These are phyloP conservation scores for Drosophila infuscata DNA, from an alignment of 2,888 invertebrate species.

Conservation along the genomic window DNA sequence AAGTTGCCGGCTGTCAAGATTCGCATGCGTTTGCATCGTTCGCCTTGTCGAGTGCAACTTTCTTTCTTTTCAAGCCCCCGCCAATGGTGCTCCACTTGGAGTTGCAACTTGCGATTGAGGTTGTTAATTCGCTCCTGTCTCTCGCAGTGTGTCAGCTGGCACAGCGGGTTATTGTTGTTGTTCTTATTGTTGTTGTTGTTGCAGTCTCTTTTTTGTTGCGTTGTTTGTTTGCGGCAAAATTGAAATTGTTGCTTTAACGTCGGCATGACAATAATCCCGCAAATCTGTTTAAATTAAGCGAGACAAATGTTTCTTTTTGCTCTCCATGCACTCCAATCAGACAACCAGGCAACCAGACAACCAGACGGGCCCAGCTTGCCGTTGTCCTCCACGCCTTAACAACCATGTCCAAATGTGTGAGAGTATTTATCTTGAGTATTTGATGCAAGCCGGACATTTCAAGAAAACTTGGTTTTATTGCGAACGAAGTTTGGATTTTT, in stretches of 20 bases:
- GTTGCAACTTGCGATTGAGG: conserved; percentile 52
- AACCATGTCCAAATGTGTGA: conserved; percentile 53
- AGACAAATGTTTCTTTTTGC: conserved; percentile 79
- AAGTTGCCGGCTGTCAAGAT: conserved; percentile 83
- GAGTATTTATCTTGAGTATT: conserved; percentile 52
- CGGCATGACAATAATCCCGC: conserved; percentile 82
- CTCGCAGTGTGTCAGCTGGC: conserved; percentile 55
- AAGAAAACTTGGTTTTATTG: conserved; percentile 31
- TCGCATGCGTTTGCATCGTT: conserved; percentile 75
- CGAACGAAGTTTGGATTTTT: not conserved
- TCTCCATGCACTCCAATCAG: conserved; percentile 43
- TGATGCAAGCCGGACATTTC: conserved; percentile 37
- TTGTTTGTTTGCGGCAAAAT: conserved; percentile 57
- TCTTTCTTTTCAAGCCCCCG: conserved; percentile 54
- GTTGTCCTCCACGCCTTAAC: conserved; percentile 34
- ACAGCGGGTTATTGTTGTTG: conserved; percentile 35
- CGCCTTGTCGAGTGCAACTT: conserved; percentile 57
- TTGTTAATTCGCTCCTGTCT: conserved; percentile 66
- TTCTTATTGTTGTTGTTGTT: conserved; percentile 13
- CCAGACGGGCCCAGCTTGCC: conserved; percentile 27
- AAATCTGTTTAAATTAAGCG: conserved; percentile 83
- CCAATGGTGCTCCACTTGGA: conserved; percentile 10
- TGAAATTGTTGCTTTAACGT: conserved; percentile 81
- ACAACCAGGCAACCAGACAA: conserved; percentile 54
- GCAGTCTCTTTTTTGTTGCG: conserved; percentile 4